A percentile compares a stretch with the other conserved stretches of the same genome.
Evolutionary conservation across 2,797 vertebrate genomes (phyloP).

Genomic region (Lacerta viridis): DNA sequence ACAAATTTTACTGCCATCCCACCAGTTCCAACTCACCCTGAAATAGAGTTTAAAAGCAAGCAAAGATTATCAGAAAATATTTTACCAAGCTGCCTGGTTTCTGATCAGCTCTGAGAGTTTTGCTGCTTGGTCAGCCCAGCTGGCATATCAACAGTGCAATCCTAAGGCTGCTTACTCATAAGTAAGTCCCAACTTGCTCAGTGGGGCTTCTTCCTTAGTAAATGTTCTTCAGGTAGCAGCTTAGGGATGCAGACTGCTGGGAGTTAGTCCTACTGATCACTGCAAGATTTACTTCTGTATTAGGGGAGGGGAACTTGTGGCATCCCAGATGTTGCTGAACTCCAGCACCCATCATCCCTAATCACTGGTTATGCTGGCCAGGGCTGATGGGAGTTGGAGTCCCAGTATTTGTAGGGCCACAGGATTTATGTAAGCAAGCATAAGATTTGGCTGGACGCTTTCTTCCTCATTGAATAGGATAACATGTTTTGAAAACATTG

Average conservation of each 20-base stretch:
- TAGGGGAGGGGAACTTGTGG: too few relatives aligned
- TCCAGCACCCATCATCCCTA: too few relatives aligned
- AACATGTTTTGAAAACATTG: background rate
- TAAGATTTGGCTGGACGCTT: background rate
- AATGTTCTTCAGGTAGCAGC: background rate
- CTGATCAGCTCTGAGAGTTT: background rate
- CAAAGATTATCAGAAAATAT: slow-evolving; percentile 12
- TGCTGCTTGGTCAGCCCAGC: background rate
- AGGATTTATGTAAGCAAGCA: background rate
- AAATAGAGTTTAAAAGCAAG: slow-evolving; percentile 1
- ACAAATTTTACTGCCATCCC: background rate
- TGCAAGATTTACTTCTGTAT: background rate
- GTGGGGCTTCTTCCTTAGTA: background rate
- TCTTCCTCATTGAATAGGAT: background rate
- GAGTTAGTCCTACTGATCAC: background rate
- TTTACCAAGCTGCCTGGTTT: background rate
- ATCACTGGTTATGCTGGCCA: too few relatives aligned
- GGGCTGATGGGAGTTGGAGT: too few relatives aligned
- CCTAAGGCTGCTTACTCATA: background rate
- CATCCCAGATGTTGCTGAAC: too few relatives aligned
- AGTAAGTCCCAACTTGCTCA: background rate
- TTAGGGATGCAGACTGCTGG: background rate
- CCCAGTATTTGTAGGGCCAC: background rate
- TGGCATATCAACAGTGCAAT: background rate
- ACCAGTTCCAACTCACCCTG: background rate